A percentile compares a stretch with the other conserved stretches of the same genome.
Conservation (phyloP, 2,113 vertebrate species). For the Crotalus tigris region DNA sequence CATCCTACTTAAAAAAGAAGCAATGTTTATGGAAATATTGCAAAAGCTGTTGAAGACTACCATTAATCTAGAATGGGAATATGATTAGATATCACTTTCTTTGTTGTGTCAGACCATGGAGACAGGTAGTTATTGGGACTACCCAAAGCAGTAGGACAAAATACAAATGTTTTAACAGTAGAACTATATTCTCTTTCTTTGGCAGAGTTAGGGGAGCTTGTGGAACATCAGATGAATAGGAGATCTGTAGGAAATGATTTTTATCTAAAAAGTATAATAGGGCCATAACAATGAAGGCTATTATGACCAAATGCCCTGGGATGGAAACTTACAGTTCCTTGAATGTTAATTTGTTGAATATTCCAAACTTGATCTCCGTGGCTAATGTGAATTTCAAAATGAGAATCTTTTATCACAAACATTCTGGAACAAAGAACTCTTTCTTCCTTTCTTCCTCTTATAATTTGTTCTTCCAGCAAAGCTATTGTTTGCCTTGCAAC, state of each 20-base stretch:
- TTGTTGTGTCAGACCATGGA: background rate
- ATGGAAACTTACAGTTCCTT: background rate
- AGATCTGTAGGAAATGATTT: background rate
- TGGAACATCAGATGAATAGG: background rate
- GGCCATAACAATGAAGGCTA: background rate
- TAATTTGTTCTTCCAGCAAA: background rate
- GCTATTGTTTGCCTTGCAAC: background rate
- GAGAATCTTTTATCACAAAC: background rate
- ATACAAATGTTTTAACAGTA: background rate
- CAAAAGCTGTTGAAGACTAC: background rate
- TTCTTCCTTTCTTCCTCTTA: background rate
- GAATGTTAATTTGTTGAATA: background rate
- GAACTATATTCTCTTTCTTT: background rate
- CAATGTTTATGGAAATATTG: background rate
- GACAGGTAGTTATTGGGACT: background rate
- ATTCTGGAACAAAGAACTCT: background rate
- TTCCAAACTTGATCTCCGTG: background rate
- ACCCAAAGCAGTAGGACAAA: background rate
- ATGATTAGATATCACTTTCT: slow-evolving; percentile 5
- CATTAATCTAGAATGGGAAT: background rate
- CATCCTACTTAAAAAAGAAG: background rate
- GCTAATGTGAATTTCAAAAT: background rate
- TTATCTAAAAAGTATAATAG: background rate
- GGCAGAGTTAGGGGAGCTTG: background rate
- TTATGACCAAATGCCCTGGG: background rate